Conservation (phyloP, 1,140 invertebrate genomes). For the Aphaenogaster floridana region DNA sequence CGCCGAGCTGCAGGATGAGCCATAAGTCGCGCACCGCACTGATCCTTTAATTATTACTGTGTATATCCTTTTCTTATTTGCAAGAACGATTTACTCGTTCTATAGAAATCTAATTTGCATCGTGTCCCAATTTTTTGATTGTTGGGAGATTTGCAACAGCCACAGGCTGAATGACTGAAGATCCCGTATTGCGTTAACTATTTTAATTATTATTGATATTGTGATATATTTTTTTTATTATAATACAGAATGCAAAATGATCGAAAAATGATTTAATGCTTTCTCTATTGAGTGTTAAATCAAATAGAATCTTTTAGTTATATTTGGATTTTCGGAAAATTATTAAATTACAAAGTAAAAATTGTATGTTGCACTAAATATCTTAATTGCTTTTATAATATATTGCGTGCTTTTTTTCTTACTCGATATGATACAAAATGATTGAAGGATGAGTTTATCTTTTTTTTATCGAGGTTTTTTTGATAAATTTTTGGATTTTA, state of each 20-base stretch:
- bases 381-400: constrained; percentile 18
- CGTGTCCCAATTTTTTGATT: not conserved
- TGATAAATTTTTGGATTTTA: not conserved
- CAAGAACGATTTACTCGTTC: constrained; percentile 11
- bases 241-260: constrained; percentile 5
- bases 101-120: constrained; percentile 10
- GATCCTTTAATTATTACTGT: not conserved
- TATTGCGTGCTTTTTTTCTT: not conserved
- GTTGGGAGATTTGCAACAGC: not conserved
- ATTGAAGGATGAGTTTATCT: not conserved
- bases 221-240: constrained; percentile 26
- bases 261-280: not conserved
- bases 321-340: constrained; percentile 6
- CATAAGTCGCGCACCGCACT: constrained; percentile 41
- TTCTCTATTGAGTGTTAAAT: not conserved
- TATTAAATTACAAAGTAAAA: constrained; percentile 2
- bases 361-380: not conserved
- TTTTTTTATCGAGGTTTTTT: not conserved
- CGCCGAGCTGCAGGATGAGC: constrained; percentile 43
- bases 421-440: not conserved
- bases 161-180: constrained; percentile 40
- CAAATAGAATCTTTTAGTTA: constrained; percentile 2
- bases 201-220: constrained; percentile 50
- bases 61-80: not conserved
- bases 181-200: constrained; percentile 36